Evolutionary conservation across 2,797 vertebrate genomes (phyloP).

Genomic region (Falco naumanni): DNA sequence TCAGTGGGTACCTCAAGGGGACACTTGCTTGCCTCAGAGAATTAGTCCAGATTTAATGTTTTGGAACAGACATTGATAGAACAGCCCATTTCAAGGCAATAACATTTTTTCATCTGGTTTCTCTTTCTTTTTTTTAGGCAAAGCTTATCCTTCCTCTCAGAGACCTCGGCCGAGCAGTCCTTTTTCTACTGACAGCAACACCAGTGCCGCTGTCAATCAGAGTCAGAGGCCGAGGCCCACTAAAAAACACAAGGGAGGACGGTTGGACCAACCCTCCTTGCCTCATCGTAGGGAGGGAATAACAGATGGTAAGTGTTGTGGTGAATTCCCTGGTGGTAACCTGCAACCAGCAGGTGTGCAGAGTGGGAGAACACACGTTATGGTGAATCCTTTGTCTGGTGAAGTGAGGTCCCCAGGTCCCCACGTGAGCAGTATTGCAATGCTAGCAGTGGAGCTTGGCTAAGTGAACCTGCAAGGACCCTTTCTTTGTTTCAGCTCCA

Average conservation of each 20-base stretch:
- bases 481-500: background rate
- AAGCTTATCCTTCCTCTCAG: constrained; percentile 88
- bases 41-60: constrained; percentile 19
- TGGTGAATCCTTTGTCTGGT: background rate
- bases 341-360: background rate
- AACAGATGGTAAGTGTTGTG: constrained; percentile 88
- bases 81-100: background rate
- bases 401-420: background rate
- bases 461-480: background rate
- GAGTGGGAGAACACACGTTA: background rate
- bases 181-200: constrained; percentile 95
- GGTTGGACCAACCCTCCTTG: constrained; percentile 85
- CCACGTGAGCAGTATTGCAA: rapidly evolving
- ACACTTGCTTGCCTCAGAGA: constrained; percentile 35
- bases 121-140: constrained; percentile 81
- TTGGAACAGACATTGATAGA: background rate
- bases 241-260: constrained; percentile 91
- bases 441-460: background rate
- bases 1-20: background rate
- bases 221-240: constrained; percentile 90
- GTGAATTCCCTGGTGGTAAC: background rate
- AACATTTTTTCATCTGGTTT: constrained; percentile 9
- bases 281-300: constrained; percentile 92
- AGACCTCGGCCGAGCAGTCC: constrained; percentile 93
- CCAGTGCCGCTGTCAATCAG: constrained; percentile 89